Evolutionary conservation across 2,888 invertebrate species (phyloP), one percentile per base, ranked within the genome.

Genomic region (Sinopyrophorus schimmeli): DNA sequence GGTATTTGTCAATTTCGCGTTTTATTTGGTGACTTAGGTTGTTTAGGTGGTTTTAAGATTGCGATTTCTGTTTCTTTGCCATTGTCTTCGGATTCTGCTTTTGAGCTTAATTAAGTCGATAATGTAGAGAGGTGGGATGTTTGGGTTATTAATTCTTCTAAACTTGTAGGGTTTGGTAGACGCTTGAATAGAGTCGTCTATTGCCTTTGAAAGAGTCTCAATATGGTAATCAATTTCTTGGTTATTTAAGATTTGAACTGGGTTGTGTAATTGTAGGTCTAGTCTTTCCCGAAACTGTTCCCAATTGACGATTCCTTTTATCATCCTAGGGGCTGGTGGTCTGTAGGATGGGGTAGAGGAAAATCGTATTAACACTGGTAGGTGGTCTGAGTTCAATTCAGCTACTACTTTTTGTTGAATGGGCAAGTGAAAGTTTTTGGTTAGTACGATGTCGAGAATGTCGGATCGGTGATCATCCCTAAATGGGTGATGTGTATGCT

Each of bases 1-100:
- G 9, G n/a, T 32, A 32, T 32, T 17, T 32, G 17, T 32, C 32
- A 9, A 32, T 32, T 32, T 32, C 20, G 2, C 32, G 17, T 32
- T 11, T 7, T 5, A 32, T 32, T 17, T 32, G 32, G 11, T 32
- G 32, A 14, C 2, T 6, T 28, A 28, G 11, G 18, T 32, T 32
- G 18, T 32, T 32, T 32, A 32, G 18, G 4, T 32, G 17, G 5
- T 18, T 32, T 32, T 18, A 9, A 32, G 18, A 17, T 11, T 18
- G 5, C 5, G 32, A 18, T 18, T 10, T 18, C 12, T 18, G 18
- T n/a, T 32, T 17, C 9, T 32, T n/a, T 32, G 18, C 32, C 32
- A 32, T 17, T 32, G 32, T 15, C 31, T 31, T 15, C 31, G 15
- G 15, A 10, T 31, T 31, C 16, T 31, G 16, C n/a, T 9, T 31